A percentile compares a stretch with the other conserved stretches of the same genome.
These are phyloP conservation scores for Rhinoraja longicauda DNA, from an alignment of 2,797 vertebrate genomes.

Conservation along the genomic window DNA sequence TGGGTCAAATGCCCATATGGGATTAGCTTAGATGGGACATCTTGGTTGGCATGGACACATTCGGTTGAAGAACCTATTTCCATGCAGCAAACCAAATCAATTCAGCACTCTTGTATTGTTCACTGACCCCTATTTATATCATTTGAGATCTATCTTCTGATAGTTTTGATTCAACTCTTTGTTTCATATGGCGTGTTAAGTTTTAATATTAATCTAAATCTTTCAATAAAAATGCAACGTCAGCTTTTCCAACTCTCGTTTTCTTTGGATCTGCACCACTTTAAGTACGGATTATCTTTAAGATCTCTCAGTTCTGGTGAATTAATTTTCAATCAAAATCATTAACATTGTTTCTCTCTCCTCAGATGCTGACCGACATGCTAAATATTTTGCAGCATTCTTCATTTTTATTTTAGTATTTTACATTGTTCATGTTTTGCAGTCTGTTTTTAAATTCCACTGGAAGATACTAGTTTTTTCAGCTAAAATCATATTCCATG, in stretches of 20 bases:
- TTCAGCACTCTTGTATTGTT: background rate
- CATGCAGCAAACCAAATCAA: background rate
- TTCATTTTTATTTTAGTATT: background rate
- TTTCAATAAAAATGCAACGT: background rate
- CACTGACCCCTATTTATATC: background rate
- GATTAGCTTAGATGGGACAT: too few species aligned
- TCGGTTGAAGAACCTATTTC: too few species aligned
- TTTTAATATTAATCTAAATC: background rate
- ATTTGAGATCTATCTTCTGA: too few species aligned
- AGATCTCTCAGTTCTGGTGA: background rate
- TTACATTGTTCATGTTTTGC: background rate
- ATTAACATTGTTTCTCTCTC: background rate
- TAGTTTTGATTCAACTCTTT: background rate
- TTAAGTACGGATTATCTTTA: background rate
- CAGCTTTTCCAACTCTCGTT: background rate
- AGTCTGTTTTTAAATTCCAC: background rate
- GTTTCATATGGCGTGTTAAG: background rate
- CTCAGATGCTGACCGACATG: background rate
- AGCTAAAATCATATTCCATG: slow-evolving; percentile 1
- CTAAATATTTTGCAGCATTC: background rate
- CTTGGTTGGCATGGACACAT: too few species aligned
- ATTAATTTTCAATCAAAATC: background rate
- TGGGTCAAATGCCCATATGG: too few species aligned
- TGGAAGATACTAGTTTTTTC: background rate
- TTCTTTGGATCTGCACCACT: background rate